Base-by-base conservation (phyloP, 2,797 vertebrate genomes). In the Kryptolebias ocellatus region DNA sequence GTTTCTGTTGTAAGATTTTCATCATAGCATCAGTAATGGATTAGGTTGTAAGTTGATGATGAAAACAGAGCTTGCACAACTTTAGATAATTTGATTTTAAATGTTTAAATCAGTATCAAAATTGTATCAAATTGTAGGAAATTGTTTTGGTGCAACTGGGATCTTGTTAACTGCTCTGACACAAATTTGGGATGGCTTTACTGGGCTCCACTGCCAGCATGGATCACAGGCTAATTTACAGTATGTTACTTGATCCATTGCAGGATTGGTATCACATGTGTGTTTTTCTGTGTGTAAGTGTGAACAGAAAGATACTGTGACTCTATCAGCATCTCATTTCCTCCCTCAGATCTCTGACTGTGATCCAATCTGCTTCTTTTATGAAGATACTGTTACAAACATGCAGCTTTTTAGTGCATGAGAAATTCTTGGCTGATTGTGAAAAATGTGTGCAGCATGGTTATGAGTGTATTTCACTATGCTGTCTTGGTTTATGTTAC, bases 201-300 rank as follows among this genome's bases (percentile, higher is more conserved):
- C 44, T 51, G 72, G 42, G 69, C 68, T 86, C 64, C 73, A 73
- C 79, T 87, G 82, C 81, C 83, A 83, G 61, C 60, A 75, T 73
- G 78, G 70, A 83, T 85, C 69, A 82, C 60, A 58, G 72, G 69
- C 78, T 87, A 86, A 89, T 86, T 89, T 85, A 84, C 75, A 83
- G 78, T 75, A 80, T 75, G 84, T 87, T 86, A 91, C 87, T 69
- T 84, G 85, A 90, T 90, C 85, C 78, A 72, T 55, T 64, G 0
- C 15, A 77, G 85, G 81, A 85, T 81, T 74, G 83, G 37, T 69
- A 73, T 78, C 78, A 72, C 81, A 81, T 69, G 84, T 81, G 73
- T 78, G 83, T 79, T 1, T 24, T 24, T 24, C 20, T 24, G 20
- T 24, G 69, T 67, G 50, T 62, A 44, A 62, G n/a, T 66, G 49